phyloP scores from a whole-genome alignment of 2,888 invertebrate species.

The Troides oblongomaculatus region DNA sequence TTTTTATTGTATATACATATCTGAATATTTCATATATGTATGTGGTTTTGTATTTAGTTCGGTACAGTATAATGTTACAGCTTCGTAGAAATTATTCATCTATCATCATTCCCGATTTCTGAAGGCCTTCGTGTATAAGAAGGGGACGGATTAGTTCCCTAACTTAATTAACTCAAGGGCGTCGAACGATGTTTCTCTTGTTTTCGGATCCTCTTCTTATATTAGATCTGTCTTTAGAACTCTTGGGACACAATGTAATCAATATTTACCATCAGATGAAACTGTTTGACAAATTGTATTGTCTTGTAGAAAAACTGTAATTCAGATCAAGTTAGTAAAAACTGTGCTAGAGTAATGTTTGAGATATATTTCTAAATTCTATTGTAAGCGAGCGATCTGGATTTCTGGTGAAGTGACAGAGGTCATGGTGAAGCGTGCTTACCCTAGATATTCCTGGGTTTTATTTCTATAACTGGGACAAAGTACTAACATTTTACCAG shows the following conservation, averaged over 20 bases:
- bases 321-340: neutral
- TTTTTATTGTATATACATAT: too few relatives aligned
- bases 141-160: slow-evolving; percentile 32
- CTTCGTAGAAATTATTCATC: slow-evolving; percentile 18
- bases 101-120: slow-evolving; percentile 16
- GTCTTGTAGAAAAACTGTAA: neutral
- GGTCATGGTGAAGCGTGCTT: too few relatives aligned
- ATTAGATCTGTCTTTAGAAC: slow-evolving; percentile 20
- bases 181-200: slow-evolving; percentile 22
- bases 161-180: slow-evolving; percentile 34
- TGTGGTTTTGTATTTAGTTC: too few relatives aligned
- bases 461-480: too few relatives aligned
- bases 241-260: slow-evolving; percentile 19
- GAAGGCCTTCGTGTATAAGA: slow-evolving; percentile 11
- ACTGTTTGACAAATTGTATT: slow-evolving; percentile 18
- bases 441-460: too few relatives aligned
- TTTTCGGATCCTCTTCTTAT: slow-evolving; percentile 19
- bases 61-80: neutral
- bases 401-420: too few relatives aligned
- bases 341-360: too few relatives aligned
- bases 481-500: too few relatives aligned
- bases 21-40: too few relatives aligned
- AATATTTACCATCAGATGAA: slow-evolving; percentile 14
- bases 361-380: too few relatives aligned
- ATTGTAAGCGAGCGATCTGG: too few relatives aligned